A percentile compares a stretch with the other conserved stretches of the same genome.
These are phyloP conservation scores for Spea hammondii DNA, from an alignment of 2,797 vertebrate species.

Conservation along the genomic window DNA sequence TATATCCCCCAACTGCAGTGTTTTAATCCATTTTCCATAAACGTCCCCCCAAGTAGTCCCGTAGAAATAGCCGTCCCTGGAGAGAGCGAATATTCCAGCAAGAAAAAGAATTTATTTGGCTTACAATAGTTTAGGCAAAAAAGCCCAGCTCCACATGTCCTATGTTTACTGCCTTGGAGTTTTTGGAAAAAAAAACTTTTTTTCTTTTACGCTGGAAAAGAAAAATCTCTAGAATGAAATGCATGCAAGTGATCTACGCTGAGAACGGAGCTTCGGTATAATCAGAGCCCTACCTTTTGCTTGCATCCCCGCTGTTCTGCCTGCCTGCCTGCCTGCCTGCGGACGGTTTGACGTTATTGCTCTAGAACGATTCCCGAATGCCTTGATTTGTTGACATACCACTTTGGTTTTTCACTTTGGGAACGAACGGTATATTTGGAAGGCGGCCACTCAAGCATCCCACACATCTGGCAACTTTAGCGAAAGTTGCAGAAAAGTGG, in stretches of 20 bases:
- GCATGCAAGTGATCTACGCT: neutral
- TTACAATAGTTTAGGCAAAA: neutral
- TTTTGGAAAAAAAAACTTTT: neutral
- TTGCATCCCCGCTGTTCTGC: neutral
- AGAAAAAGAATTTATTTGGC: neutral
- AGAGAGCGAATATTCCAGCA: too few species aligned
- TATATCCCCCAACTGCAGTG: too few species aligned
- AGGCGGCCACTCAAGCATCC: neutral
- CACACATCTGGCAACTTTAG: conserved; percentile 3
- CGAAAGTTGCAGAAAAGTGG: neutral
- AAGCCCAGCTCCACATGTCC: neutral
- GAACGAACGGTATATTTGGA: neutral
- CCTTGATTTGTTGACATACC: conserved; percentile 11
- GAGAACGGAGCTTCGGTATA: neutral
- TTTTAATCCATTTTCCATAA: too few species aligned
- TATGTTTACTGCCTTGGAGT: neutral
- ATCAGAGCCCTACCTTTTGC: neutral
- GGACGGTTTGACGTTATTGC: neutral
- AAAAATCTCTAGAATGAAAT: neutral
- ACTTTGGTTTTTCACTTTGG: neutral
- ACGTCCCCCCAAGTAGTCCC: too few species aligned
- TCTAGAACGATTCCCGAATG: neutral
- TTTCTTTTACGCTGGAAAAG: neutral
- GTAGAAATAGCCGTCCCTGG: too few species aligned
- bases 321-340: neutral